Conservation (phyloP, 2,113 vertebrate genomes). For the Synchiropus splendidus region DNA sequence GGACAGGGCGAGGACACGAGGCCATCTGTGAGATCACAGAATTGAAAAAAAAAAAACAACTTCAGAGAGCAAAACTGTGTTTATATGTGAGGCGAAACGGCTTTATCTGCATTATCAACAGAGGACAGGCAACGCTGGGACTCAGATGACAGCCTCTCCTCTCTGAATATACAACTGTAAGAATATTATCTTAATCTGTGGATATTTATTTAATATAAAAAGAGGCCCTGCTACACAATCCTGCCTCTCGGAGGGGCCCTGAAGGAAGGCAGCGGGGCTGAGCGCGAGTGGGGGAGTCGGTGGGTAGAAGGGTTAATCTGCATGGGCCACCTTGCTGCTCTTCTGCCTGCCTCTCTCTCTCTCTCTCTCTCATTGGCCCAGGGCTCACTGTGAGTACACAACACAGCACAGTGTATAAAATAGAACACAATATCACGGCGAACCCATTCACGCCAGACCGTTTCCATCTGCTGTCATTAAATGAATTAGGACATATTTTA, state of each 20-base stretch:
- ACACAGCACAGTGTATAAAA: constrained; percentile 58
- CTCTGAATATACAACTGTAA: constrained; percentile 47
- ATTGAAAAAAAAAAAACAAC: constrained; percentile 8
- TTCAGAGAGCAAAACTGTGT: constrained; percentile 10
- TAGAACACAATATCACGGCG: constrained; percentile 58
- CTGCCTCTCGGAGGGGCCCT: constrained; percentile 49
- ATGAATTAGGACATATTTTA: constrained; percentile 69
- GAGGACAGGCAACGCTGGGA: constrained; percentile 35
- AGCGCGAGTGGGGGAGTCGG: constrained; percentile 30
- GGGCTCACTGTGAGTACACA: constrained; percentile 53
- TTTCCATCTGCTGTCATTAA: constrained; percentile 62
- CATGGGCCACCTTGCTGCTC: constrained; percentile 71
- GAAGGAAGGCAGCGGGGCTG: constrained; percentile 48
- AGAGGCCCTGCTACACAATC: constrained; percentile 63
- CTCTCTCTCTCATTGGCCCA: constrained; percentile 62
- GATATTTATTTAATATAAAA: constrained; percentile 65
- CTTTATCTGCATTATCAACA: constrained; percentile 29
- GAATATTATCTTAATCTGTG: constrained; percentile 68
- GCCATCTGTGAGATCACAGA: constrained; percentile 22
- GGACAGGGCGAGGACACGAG: constrained; percentile 3
- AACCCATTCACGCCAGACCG: constrained; percentile 56
- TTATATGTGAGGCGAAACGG: constrained; percentile 11
- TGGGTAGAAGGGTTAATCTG: constrained; percentile 70
- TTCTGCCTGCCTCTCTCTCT: constrained; percentile 62
- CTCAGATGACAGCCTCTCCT: constrained; percentile 46